Evolutionary conservation across 2,797 vertebrate genomes (phyloP), one percentile per base, ranked within the genome.

Genomic region (Gambelia wislizenii): DNA sequence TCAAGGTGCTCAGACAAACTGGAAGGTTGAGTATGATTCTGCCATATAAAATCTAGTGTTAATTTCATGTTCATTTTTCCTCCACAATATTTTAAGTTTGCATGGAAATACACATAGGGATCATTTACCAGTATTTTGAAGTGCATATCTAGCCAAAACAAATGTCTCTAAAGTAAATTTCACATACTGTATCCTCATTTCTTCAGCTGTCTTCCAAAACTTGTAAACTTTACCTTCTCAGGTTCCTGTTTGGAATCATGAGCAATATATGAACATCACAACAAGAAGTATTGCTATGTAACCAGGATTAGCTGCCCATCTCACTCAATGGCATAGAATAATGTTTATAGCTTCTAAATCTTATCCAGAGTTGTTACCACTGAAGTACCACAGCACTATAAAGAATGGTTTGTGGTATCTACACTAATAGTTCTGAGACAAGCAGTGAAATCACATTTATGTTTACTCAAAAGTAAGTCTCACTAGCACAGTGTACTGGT

Each of bases 21-120:
- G 30, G 52, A 82, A 91, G 89, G 70, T 0, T 61, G 77, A 64
- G 52, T 89, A 75, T 0, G 0, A 18, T 91, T 90, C 77, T 89
- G 39, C 83, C 81, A 89, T 91, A n/a, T 5, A 54, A 91, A 91
- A 91, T 90, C 76, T 90, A 91, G 87, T 84, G 64, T 42, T 89
- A 64, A 8, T 89, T 89, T 83, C 84, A 84, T 72, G 52, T 61
- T 4, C 61, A 78, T 14, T 49, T 89, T 8, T 25, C 69, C 39
- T 85, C 44, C 64, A 0, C 1, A 78, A 0, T 0, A 79, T 3
- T 81, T 56, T 52, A 78, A 92, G 18, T 82, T 91, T 83, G 89
- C 20, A 89, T 76, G 20, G 7, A 47, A 36, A 75, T 13, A 77
- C 85, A 89, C 91, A 86, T 16, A 85, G 76, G 4, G 6, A 20